Percentiles rank a stretch among this genome's conserved stretches.
Conservation (phyloP, 2,888 invertebrate genomes). For the Drosophila merina region DNA sequence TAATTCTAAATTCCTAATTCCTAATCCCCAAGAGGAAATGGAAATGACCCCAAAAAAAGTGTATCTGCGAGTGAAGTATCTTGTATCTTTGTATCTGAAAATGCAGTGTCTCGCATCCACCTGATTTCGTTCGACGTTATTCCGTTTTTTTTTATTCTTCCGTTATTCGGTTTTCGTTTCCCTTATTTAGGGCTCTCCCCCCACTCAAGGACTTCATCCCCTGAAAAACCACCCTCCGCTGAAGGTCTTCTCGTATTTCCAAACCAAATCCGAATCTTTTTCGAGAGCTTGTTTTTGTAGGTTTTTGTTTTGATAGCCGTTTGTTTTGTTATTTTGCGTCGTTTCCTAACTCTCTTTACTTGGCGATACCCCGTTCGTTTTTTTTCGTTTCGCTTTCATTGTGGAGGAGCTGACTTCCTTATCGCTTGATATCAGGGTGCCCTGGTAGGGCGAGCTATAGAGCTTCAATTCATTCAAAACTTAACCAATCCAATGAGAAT, state of each 20-base stretch:
- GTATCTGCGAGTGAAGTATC: background rate
- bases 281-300: conserved; percentile 42
- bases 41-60: background rate
- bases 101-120: background rate
- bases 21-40: too few species aligned
- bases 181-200: conserved; percentile 1
- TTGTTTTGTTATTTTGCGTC: conserved; percentile 47
- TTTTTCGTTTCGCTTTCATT: conserved; percentile 3
- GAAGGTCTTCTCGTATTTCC: conserved; percentile 2
- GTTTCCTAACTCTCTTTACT: conserved; percentile 46
- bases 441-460: background rate
- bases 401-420: background rate
- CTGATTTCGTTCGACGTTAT: conserved; percentile 6
- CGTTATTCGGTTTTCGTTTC: conserved; percentile 9
- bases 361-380: background rate
- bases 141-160: background rate
- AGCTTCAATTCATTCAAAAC: conserved; percentile 9
- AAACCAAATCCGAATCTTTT: conserved; percentile 25
- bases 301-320: conserved; percentile 61
- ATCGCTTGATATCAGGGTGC: background rate
- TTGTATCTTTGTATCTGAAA: background rate
- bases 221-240: conserved; percentile 14
- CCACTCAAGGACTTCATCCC: conserved; percentile 4
- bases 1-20: background rate
- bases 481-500: too few species aligned